Base-by-base conservation (phyloP, 1,140 invertebrate genomes). In the Dinoponera quadriceps region DNA sequence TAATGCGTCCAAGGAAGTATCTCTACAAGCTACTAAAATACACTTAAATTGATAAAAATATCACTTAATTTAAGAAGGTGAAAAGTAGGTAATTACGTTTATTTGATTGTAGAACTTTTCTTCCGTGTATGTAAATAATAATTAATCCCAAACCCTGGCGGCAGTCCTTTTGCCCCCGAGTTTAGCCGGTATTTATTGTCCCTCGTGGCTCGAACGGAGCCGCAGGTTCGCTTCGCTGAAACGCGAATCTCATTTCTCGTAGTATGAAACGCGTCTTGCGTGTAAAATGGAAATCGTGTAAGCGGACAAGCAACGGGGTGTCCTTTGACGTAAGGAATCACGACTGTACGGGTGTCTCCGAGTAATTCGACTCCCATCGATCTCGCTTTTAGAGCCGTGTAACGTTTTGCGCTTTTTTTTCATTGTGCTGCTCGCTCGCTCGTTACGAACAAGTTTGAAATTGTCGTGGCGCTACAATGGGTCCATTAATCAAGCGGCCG, bases 71-170 rank as follows among this genome's bases (percentile, higher is more conserved):
- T n/a, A n/a, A n/a, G n/a, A n/a, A n/a, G n/a, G n/a, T n/a, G n/a
- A n/a, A n/a, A n/a, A n/a, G n/a, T n/a, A n/a, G n/a, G n/a, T n/a
- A n/a, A n/a, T n/a, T n/a, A n/a, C n/a, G n/a, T n/a, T n/a, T n/a
- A n/a, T n/a, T n/a, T n/a, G n/a, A n/a, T n/a, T n/a, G n/a, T n/a
- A n/a, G n/a, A n/a, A n/a, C n/a, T n/a, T n/a, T n/a, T n/a, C n/a
- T n/a, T n/a, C n/a, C n/a, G n/a, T n/a, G n/a, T 11, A 29, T 29
- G 60, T 44, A 71, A 86, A 88, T 88, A 84, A 84, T 87, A 89
- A 89, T 89, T 82, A 72, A 88, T 85, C 72, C 13, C 18, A 49
- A 25, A 49, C 48, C 38, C 55, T 72, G 54, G 38, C 48, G 33
- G 38, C 48, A 14, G 51, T 25, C 20, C 60, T 25, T 16, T 27